Evolutionary conservation across 2,797 vertebrate genomes (phyloP).

Genomic region (Trematomus bernacchii): DNA sequence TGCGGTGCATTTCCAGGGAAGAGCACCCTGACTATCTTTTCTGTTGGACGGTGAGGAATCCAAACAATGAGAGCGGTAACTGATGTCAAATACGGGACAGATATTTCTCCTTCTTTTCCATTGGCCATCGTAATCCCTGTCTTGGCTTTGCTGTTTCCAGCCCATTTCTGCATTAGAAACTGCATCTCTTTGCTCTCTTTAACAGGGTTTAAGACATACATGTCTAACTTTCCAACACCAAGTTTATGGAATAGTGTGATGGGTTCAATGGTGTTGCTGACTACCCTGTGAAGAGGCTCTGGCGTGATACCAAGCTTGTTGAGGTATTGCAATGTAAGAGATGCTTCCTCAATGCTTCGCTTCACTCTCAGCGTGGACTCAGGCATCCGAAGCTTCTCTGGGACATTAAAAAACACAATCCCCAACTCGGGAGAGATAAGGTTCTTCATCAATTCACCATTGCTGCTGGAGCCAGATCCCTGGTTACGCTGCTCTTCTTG

Average conservation of each 20-base stretch:
- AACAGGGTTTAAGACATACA: slow-evolving; percentile 97
- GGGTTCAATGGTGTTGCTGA: slow-evolving; percentile 95
- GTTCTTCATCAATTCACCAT: slow-evolving; percentile 97
- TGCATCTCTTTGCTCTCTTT: slow-evolving; percentile 99
- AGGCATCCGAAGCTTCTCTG: slow-evolving; percentile 93
- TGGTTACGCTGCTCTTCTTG: slow-evolving; percentile 95
- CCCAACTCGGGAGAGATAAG: slow-evolving; percentile 98
- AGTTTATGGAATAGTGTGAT: slow-evolving; percentile 98
- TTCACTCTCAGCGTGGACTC: slow-evolving; percentile 96
- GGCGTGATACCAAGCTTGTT: slow-evolving; percentile 94
- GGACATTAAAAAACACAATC: slow-evolving; percentile 98
- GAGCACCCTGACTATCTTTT: slow-evolving; percentile 97
- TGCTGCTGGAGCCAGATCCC: slow-evolving; percentile 88
- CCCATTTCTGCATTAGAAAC: slow-evolving; percentile 99
- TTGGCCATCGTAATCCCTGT: slow-evolving; percentile 94
- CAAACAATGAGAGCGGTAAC: slow-evolving; percentile 98
- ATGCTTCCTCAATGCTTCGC: slow-evolving; percentile 97
- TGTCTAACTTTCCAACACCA: slow-evolving; percentile 96
- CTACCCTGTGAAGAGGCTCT: slow-evolving; percentile 94
- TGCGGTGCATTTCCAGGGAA: slow-evolving; percentile 99
- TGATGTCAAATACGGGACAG: slow-evolving; percentile 97
- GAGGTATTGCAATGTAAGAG: slow-evolving; percentile 95
- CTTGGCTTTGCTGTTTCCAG: slow-evolving; percentile 98
- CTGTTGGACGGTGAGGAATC: slow-evolving; percentile 95
- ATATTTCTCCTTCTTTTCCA: slow-evolving; percentile 98